These are phyloP conservation scores for Oceanites oceanicus DNA, from an alignment of 2,113 vertebrate species.

Conservation along the genomic window DNA sequence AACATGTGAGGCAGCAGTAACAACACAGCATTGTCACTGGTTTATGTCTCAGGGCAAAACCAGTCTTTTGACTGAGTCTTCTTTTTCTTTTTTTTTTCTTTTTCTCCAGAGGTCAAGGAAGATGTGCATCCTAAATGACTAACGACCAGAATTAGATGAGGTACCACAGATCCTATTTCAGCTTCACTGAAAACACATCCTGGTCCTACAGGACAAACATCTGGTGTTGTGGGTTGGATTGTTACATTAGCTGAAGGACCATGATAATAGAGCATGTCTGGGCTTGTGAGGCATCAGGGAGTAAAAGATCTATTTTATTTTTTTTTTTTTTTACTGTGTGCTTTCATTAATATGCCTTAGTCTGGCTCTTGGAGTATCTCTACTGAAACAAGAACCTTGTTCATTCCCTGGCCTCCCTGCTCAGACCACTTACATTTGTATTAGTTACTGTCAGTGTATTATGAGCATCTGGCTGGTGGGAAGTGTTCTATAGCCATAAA, in stretches of 20 bases:
- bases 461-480: not conserved
- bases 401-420: not conserved
- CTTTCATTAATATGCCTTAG: not conserved
- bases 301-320: no score
- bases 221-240: no score
- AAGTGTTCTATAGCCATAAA: not conserved
- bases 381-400: not conserved
- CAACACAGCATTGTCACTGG: not conserved
- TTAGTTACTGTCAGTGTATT: not conserved
- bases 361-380: not conserved
- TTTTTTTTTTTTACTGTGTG: not conserved
- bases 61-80: not conserved
- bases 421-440: not conserved
- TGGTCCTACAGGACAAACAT: not conserved
- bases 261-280: not conserved
- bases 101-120: not conserved
- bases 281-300: not conserved
- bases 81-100: not conserved
- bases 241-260: not conserved
- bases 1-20: not conserved
- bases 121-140: not conserved
- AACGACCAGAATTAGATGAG: not conserved
- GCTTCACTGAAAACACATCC: not conserved
- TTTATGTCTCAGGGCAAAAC: not conserved
- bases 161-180: not conserved